Base-by-base conservation (phyloP, 2,113 vertebrate genomes). In the Phrynosoma blainvillii region DNA sequence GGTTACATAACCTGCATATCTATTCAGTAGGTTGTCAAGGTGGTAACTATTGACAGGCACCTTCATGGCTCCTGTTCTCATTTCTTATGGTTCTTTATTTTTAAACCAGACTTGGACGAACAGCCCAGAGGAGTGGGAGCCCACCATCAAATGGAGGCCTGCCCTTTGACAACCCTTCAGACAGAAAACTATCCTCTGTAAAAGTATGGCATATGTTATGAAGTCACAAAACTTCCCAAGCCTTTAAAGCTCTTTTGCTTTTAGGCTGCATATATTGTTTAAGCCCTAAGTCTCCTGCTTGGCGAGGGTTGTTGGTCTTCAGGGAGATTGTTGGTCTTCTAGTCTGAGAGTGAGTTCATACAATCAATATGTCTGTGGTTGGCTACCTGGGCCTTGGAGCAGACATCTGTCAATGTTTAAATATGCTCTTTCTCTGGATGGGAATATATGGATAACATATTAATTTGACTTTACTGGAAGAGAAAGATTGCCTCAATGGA, bases 381-480 rank as follows among this genome's bases (percentile, higher is more conserved):
- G 42, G 14, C 65, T 82, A 88, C 87, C 59, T 77, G n/a, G 56
- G 23, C 18, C 30, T 66, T 6, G 73, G 56, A 88, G 73, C 56
- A 88, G 59, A 82, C 40, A 76, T 87, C 30, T 66, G 86, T 82
- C 86, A 82, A 88, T 76, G 62, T 81, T 88, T 82, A 82, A 87
- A 76, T 76, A 75, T 76, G 59, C 70, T 82, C 82, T 82, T n/a
- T 62, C 30, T 87, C 70, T 14, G 16, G 75, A 82, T 65, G 13
- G 40, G 79, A 87, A 82, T 32, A 42, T 76, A 36, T 76, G 79
- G 36, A 23, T 52, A 54, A 32, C 52, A 66, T 8, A 82, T 32
- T 82, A 62, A 42, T 76, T 85, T 85, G 42, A 76, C 36, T 87
- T 87, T 87, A 82, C 80, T 82, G 73, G 70, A 76, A 82, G 73